phyloP scores from a whole-genome alignment of 2,797 vertebrate species.

The Gobio occitaniae region DNA sequence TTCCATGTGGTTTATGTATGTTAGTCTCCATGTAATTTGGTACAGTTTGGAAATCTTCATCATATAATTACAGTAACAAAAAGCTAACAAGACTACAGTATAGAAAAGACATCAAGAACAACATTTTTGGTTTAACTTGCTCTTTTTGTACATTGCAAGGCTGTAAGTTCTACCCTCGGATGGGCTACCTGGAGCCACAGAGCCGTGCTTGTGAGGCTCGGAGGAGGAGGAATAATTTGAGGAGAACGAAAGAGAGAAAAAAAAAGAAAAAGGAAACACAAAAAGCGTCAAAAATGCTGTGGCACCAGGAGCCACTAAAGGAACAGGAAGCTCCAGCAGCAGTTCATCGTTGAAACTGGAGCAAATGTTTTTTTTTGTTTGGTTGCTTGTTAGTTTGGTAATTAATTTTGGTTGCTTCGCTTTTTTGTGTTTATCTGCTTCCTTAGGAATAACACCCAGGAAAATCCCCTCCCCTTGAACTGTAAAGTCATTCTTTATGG shows the following conservation, averaged over 20 bases:
- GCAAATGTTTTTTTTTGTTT: constrained; percentile 83
- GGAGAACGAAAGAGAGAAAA: constrained; percentile 70
- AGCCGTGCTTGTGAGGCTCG: constrained; percentile 86
- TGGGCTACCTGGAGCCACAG: constrained; percentile 87
- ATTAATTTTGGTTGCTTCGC: constrained; percentile 88
- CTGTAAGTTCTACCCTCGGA: constrained; percentile 93
- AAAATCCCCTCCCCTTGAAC: constrained; percentile 74
- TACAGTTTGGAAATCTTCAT: constrained; percentile 99
- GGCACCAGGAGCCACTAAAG: constrained; percentile 89
- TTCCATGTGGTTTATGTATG: constrained; percentile 94
- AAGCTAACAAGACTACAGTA: constrained; percentile 99
- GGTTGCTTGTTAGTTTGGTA: constrained; percentile 86
- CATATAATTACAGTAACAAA: constrained; percentile 99
- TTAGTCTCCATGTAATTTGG: constrained; percentile 99
- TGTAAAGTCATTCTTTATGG: constrained; percentile 73
- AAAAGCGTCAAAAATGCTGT: constrained; percentile 81
- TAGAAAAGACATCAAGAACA: constrained; percentile 99
- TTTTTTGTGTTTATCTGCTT: constrained; percentile 82
- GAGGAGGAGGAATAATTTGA: constrained; percentile 84
- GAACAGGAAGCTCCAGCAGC: constrained; percentile 84
- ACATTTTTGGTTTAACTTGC: constrained; percentile 99
- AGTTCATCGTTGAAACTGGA: constrained; percentile 87
- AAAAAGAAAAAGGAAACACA: constrained; percentile 53
- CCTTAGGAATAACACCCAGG: constrained; percentile 79
- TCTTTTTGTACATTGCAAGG: constrained; percentile 99